Conservation (phyloP, 53 echinoderm and acorn worm species). For the Holothuria scabra region DNA sequence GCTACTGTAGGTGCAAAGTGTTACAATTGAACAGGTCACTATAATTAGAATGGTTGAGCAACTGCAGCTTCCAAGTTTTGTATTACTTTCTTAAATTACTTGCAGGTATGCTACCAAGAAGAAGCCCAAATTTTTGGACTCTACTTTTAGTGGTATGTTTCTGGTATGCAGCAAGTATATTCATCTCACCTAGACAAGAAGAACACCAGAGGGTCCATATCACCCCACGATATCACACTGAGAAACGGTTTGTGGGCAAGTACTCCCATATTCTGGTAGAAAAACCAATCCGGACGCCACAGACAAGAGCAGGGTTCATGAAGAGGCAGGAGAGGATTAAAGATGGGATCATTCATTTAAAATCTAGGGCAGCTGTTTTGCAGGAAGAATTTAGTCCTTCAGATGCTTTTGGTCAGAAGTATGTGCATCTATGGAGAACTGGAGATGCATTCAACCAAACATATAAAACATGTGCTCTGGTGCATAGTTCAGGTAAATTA, state of each 20-base stretch:
- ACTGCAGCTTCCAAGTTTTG: too few relatives aligned
- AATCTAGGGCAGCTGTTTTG: constrained; percentile 5
- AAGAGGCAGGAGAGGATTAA: neutral
- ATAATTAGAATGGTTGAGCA: too few relatives aligned
- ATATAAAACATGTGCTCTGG: constrained; percentile 5
- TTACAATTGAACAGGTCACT: too few relatives aligned
- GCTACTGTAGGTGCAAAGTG: too few relatives aligned
- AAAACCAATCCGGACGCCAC: neutral
- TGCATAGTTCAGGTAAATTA: constrained; percentile 18
- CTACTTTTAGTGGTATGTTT: too few relatives aligned
- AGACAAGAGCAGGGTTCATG: neutral
- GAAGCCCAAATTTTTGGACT: too few relatives aligned
- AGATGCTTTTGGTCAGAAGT: neutral
- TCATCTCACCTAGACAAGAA: neutral
- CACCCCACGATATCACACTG: constrained; percentile 12
- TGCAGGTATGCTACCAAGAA: too few relatives aligned
- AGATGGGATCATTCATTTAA: constrained; percentile 5
- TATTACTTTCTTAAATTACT: too few relatives aligned
- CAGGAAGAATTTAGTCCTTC: neutral
- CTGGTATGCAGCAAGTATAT: too few relatives aligned
- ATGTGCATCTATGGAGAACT: neutral
- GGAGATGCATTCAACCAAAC: constrained; percentile 4
- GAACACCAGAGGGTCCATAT: neutral
- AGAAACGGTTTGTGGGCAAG: constrained; percentile 3
- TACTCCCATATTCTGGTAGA: constrained; percentile 10